phyloP scores from a whole-genome alignment of 1,140 invertebrate species.

The Psilanteris sp. region DNA sequence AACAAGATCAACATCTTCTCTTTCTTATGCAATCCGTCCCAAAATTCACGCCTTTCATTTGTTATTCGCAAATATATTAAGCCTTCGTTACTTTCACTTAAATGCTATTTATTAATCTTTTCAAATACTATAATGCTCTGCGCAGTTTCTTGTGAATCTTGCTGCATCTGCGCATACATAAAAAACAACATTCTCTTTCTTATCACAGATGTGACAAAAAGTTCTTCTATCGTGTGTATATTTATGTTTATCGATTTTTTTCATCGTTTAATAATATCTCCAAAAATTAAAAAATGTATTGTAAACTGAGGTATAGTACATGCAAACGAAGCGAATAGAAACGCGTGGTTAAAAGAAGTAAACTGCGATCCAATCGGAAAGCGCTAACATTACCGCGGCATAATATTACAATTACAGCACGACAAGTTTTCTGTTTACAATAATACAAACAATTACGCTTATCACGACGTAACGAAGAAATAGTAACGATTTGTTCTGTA shows the following conservation, averaged over 20 bases:
- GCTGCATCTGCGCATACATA: constrained; percentile 20
- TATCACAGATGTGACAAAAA: constrained; percentile 15
- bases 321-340: too few relatives aligned
- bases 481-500: constrained; percentile 55
- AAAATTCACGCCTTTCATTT: too few relatives aligned
- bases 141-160: constrained; percentile 9
- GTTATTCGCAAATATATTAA: constrained; percentile 5
- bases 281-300: background rate
- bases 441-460: constrained; percentile 46
- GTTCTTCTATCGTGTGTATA: background rate
- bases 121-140: constrained; percentile 1
- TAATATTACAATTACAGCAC: constrained; percentile 15
- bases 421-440: constrained; percentile 35
- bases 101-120: constrained; percentile 3
- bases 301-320: too few relatives aligned
- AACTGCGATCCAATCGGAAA: constrained; percentile 9
- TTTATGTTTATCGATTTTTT: background rate
- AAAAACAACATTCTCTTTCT: constrained; percentile 25
- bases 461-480: constrained; percentile 54
- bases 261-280: too few relatives aligned
- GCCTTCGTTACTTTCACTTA: constrained; percentile 15
- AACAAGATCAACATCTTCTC: too few relatives aligned
- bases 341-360: constrained; percentile 1
- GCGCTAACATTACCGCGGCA: constrained; percentile 5
- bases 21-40: too few relatives aligned